Evolutionary conservation across 2,113 vertebrate species (phyloP).

Genomic region (Trachemys scripta): DNA sequence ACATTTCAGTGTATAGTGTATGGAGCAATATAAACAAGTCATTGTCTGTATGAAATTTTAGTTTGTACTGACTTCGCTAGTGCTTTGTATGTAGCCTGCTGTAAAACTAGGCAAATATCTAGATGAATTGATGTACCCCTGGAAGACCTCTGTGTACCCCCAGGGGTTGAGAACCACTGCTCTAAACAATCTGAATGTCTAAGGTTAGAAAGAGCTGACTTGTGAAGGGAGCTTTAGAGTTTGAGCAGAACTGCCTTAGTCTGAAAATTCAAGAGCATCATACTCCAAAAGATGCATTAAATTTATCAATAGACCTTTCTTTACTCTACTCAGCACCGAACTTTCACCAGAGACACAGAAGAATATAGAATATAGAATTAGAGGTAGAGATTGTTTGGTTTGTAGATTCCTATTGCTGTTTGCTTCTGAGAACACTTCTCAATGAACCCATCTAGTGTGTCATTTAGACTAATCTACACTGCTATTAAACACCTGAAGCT

Average conservation of each 20-base stretch:
- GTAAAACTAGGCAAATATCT: no score
- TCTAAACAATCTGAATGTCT: neutral
- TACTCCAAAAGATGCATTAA: slow-evolving; percentile 47
- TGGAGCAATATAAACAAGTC: no score
- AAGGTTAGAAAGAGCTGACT: slow-evolving; percentile 44
- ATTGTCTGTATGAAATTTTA: no score
- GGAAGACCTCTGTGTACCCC: no score
- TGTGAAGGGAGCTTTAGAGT: slow-evolving; percentile 35
- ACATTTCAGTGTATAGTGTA: no score
- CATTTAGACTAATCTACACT: neutral
- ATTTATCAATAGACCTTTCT: slow-evolving; percentile 70
- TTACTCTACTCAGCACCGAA: slow-evolving; percentile 47
- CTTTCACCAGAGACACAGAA: slow-evolving; percentile 69
- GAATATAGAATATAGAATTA: slow-evolving; percentile 71
- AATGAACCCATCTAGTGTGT: slow-evolving; percentile 58
- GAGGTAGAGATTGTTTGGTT: slow-evolving; percentile 45
- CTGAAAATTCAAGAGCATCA: slow-evolving; percentile 23
- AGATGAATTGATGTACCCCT: no score
- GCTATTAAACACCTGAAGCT: no score
- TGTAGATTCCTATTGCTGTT: slow-evolving; percentile 43
- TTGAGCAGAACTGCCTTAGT: neutral
- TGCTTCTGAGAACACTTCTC: slow-evolving; percentile 59
- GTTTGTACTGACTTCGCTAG: no score
- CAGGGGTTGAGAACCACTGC: no score
- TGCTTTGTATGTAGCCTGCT: no score